Conservation (phyloP, 2,797 vertebrate genomes). For the Ctenosaura bakeri region DNA sequence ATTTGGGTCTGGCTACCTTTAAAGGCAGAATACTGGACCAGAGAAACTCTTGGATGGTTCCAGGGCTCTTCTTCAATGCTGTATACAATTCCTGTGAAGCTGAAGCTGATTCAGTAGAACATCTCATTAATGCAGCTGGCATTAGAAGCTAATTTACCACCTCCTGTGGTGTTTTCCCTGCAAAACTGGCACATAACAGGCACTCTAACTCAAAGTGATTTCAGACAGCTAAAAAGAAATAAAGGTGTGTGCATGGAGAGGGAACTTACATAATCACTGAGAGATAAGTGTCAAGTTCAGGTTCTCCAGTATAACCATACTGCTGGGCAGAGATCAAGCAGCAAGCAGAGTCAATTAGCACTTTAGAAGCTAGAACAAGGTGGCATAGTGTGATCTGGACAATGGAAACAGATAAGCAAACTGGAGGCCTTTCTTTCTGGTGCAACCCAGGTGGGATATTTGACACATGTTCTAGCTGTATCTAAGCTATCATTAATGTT, state of each 20-base stretch:
- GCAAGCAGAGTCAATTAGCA: constrained; percentile 24
- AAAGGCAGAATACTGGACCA: not conserved
- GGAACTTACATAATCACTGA: constrained; percentile 23
- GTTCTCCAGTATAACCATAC: not conserved
- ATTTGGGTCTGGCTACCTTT: not conserved
- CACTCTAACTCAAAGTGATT: constrained; percentile 37
- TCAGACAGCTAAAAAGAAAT: constrained; percentile 28
- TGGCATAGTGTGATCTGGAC: constrained; percentile 36
- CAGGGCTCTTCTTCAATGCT: constrained; percentile 1
- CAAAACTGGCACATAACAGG: constrained; percentile 38
- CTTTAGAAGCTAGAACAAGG: constrained; percentile 9
- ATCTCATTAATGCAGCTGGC: constrained; percentile 45
- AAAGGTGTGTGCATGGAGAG: not conserved
- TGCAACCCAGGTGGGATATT: constrained; percentile 50
- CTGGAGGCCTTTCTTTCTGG: constrained; percentile 34
- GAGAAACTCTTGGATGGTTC: not conserved
- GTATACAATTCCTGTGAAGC: constrained; percentile 28
- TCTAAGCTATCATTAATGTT: constrained; percentile 30
- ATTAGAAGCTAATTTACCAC: constrained; percentile 34
- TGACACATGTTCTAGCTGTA: constrained; percentile 54
- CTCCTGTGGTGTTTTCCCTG: constrained; percentile 11
- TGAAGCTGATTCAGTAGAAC: constrained; percentile 19
- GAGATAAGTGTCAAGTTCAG: not conserved
- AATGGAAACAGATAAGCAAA: constrained; percentile 47
- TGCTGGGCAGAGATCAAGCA: constrained; percentile 23